Conservation (phyloP, 2,888 invertebrate genomes). For the Ichneumoninae sp. region DNA sequence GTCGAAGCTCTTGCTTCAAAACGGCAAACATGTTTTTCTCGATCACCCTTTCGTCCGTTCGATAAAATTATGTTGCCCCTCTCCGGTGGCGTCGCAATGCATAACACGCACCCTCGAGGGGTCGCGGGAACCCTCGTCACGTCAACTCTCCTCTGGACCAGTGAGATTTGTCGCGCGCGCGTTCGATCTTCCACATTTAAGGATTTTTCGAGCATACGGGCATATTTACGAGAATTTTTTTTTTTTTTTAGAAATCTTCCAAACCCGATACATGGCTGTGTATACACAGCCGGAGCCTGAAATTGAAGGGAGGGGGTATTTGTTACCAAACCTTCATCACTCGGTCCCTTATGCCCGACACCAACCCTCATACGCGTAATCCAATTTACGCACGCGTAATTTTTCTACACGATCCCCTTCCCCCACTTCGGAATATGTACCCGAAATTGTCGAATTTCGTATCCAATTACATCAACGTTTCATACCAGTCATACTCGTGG, state of each 20-base stretch:
- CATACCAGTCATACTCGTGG: neutral
- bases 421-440: neutral
- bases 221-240: conserved; percentile 77
- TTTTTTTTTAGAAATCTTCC: conserved; percentile 78
- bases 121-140: conserved; percentile 60
- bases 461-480: neutral
- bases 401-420: conserved; percentile 19
- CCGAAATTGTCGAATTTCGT: neutral
- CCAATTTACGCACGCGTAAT: conserved; percentile 76
- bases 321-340: conserved; percentile 66
- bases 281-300: conserved; percentile 56
- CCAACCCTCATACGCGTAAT: conserved; percentile 75
- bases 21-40: conserved; percentile 78
- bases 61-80: conserved; percentile 41
- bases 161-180: conserved; percentile 70
- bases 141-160: conserved; percentile 68
- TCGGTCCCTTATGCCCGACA: conserved; percentile 53
- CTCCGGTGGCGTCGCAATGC: conserved; percentile 58
- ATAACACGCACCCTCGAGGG: conserved; percentile 59
- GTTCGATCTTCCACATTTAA: conserved; percentile 76
- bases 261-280: conserved; percentile 72
- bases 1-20: conserved; percentile 29
- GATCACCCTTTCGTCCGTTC: conserved; percentile 74
- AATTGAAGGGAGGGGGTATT: conserved; percentile 49
- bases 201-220: conserved; percentile 80